A percentile compares a stretch with the other conserved stretches of the same genome.
Conservation (phyloP, 1,140 invertebrate genomes). For the Tetragonula clypearis region DNA sequence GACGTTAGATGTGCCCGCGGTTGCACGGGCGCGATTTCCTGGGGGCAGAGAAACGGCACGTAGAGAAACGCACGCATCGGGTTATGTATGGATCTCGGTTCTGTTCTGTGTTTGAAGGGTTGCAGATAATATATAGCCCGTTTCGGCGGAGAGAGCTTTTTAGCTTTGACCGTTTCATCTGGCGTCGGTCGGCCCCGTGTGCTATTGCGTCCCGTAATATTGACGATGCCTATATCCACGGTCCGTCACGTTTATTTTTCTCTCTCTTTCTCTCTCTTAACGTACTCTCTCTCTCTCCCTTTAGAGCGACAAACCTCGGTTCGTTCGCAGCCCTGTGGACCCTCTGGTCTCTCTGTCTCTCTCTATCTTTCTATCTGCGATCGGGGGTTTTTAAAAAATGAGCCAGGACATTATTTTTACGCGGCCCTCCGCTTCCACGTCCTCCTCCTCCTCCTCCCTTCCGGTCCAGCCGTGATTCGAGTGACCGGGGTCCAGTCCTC, state of each 20-base stretch:
- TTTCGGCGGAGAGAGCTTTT: slow-evolving; percentile 72
- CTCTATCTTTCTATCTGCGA: slow-evolving; percentile 16
- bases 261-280: neutral
- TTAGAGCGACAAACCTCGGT: neutral
- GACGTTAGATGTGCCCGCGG: neutral
- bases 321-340: slow-evolving; percentile 36
- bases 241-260: slow-evolving; percentile 72
- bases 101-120: slow-evolving; percentile 78
- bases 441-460: slow-evolving; percentile 26
- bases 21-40: neutral
- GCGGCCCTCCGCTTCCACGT: slow-evolving; percentile 46
- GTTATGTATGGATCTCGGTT: slow-evolving; percentile 65
- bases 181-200: slow-evolving; percentile 24
- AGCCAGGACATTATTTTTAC: slow-evolving; percentile 77
- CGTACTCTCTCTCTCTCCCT: neutral
- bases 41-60: slow-evolving; percentile 29
- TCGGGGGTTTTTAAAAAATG: slow-evolving; percentile 74
- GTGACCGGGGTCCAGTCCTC: slow-evolving; percentile 57
- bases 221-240: slow-evolving; percentile 64
- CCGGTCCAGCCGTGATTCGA: slow-evolving; percentile 38
- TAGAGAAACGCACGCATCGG: slow-evolving; percentile 55
- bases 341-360: slow-evolving; percentile 5
- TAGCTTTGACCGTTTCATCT: slow-evolving; percentile 78
- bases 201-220: slow-evolving; percentile 69
- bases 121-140: slow-evolving; percentile 77